phyloP scores from a whole-genome alignment of 1,140 invertebrate species.

The Cepaea nemoralis region DNA sequence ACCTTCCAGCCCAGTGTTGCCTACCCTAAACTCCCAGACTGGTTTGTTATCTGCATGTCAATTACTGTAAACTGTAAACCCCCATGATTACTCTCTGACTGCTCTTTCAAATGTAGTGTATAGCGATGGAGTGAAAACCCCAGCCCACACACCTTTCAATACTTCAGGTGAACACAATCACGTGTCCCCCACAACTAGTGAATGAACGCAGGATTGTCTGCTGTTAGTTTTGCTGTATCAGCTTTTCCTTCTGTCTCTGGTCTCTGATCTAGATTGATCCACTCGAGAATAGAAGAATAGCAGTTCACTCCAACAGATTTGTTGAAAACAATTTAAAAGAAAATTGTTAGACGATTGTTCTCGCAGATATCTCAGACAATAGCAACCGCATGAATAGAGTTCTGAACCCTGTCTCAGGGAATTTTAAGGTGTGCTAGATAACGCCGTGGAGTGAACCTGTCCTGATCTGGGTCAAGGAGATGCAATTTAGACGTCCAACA shows the following conservation, averaged over 20 bases:
- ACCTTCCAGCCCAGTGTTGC: no score
- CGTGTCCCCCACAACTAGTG: no score
- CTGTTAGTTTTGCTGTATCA: no score
- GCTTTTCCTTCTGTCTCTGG: not conserved
- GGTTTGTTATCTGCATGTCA: no score
- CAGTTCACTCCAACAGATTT: not conserved
- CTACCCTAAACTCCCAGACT: no score
- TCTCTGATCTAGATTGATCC: not conserved
- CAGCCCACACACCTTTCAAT: no score
- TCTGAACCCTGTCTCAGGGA: not conserved
- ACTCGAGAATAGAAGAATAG: not conserved
- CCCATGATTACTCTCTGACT: no score
- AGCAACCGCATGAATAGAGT: not conserved
- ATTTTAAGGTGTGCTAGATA: slow-evolving; percentile 1
- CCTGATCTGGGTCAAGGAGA: not conserved
- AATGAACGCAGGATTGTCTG: no score
- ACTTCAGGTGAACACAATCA: no score
- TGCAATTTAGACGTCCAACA: not conserved
- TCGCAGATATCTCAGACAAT: not conserved
- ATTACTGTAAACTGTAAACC: no score
- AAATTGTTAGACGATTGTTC: not conserved
- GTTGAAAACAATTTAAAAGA: not conserved
- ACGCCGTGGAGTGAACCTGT: not conserved
- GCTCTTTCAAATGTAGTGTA: no score
- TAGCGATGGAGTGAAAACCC: no score